A percentile compares a stretch with the other conserved stretches of the same genome.
These are phyloP conservation scores for Rhynchonycteris naso DNA, from an alignment of 2,797 vertebrate genomes.

Conservation along the genomic window DNA sequence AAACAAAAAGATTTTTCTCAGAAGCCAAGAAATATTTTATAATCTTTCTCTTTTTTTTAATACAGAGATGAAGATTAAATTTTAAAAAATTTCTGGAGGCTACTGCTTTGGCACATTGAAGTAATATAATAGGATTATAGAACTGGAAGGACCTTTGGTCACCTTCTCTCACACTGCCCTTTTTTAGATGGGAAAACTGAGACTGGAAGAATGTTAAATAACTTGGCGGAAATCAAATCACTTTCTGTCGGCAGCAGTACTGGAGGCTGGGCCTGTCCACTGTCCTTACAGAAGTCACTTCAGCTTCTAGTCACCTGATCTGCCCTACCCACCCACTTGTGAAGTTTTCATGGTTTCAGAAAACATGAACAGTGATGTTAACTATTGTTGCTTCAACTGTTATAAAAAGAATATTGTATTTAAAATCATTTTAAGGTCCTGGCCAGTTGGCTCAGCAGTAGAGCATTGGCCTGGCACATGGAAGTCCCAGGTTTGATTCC, in stretches of 20 bases:
- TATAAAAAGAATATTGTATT: neutral
- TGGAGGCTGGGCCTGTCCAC: neutral
- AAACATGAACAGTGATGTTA: neutral
- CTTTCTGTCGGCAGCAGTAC: neutral
- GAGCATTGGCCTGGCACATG: too few species aligned
- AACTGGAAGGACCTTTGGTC: neutral
- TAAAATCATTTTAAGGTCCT: neutral
- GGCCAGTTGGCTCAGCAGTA: too few species aligned
- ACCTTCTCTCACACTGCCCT: neutral
- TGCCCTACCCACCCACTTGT: neutral
- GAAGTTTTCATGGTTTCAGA: neutral
- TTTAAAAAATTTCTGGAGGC: neutral
- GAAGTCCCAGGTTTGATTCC: too few species aligned
- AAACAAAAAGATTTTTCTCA: neutral
- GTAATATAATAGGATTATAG: neutral
- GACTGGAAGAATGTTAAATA: neutral
- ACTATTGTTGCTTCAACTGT: neutral
- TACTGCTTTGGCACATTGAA: neutral
- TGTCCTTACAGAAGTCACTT: neutral
- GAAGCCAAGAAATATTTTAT: neutral
- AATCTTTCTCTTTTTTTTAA: slow-evolving; percentile 14
- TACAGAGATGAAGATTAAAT: neutral
- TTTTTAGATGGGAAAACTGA: neutral
- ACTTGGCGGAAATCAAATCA: neutral
- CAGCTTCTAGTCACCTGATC: neutral